phyloP scores from a whole-genome alignment of 53 echinoderm and acorn worm species.

The Crossaster papposus region DNA sequence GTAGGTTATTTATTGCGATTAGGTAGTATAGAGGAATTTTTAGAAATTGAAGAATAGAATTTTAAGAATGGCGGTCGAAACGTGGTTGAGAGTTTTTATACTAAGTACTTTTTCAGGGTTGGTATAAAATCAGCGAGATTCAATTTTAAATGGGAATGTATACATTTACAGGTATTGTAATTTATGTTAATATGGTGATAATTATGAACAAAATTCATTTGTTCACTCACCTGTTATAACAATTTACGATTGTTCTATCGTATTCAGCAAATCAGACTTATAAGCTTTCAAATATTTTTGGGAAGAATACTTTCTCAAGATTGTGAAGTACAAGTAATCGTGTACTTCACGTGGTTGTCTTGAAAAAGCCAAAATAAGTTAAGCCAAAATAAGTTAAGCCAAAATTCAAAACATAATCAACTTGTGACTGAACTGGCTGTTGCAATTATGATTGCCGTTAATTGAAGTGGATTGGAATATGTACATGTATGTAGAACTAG shows the following conservation, averaged over 20 bases:
- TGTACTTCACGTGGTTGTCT: no score
- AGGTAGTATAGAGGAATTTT: not conserved
- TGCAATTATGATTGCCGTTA: no score
- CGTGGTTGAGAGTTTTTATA: not conserved
- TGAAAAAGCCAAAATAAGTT: no score
- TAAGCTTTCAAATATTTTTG: no score
- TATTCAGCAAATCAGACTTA: no score
- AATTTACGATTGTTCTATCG: not conserved
- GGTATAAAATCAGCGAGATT: slow-evolving; percentile 1
- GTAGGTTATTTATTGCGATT: not conserved
- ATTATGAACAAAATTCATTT: slow-evolving; percentile 4
- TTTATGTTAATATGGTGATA: slow-evolving; percentile 32
- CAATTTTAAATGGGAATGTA: not conserved
- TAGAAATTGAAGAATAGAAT: not conserved
- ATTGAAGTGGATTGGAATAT: no score
- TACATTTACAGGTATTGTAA: slow-evolving; percentile 26
- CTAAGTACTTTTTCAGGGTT: not conserved
- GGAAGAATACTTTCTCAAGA: no score
- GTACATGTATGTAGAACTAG: no score
- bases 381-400: no score
- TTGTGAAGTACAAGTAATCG: no score
- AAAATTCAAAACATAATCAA: no score
- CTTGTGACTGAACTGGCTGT: no score
- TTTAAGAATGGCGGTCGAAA: not conserved
- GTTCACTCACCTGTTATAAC: not conserved